phyloP scores from a whole-genome alignment of 2,888 invertebrate species.

The Meloe dianella region DNA sequence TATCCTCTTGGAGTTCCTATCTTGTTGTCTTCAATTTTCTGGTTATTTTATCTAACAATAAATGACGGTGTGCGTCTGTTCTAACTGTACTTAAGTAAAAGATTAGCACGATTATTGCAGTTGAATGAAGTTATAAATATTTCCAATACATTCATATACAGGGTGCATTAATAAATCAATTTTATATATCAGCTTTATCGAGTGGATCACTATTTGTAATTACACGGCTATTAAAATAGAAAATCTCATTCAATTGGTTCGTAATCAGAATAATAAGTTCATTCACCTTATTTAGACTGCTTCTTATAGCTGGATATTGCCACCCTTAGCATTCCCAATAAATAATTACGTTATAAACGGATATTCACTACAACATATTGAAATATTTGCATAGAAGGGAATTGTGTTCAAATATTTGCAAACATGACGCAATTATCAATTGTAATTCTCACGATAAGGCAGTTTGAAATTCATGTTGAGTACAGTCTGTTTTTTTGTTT shows the following conservation, averaged over 20 bases:
- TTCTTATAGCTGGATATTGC: not conserved
- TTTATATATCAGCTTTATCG: not conserved
- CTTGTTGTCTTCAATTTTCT: constrained; percentile 2
- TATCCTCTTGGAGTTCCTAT: constrained; percentile 15
- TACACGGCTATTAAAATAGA: constrained; percentile 2
- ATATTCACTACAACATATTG: too few species aligned
- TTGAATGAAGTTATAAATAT: constrained; percentile 9
- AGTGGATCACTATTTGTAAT: constrained; percentile 9
- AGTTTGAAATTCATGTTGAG: not conserved
- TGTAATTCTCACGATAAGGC: not conserved
- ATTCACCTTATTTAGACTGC: not conserved
- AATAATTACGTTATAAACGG: not conserved
- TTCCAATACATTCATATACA: not conserved
- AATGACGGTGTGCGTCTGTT: not conserved
- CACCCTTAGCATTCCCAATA: not conserved
- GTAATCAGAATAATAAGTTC: not conserved
- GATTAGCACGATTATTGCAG: not conserved
- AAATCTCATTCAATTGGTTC: constrained; percentile 1
- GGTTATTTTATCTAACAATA: constrained; percentile 19
- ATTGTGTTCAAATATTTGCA: not conserved
- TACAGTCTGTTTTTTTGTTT: too few species aligned
- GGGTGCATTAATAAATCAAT: constrained; percentile 11
- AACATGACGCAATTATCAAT: not conserved
- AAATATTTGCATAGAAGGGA: not conserved
- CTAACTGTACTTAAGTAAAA: not conserved